Base-by-base conservation (phyloP, 2,113 vertebrate genomes). In the Sigmodon hispidus region DNA sequence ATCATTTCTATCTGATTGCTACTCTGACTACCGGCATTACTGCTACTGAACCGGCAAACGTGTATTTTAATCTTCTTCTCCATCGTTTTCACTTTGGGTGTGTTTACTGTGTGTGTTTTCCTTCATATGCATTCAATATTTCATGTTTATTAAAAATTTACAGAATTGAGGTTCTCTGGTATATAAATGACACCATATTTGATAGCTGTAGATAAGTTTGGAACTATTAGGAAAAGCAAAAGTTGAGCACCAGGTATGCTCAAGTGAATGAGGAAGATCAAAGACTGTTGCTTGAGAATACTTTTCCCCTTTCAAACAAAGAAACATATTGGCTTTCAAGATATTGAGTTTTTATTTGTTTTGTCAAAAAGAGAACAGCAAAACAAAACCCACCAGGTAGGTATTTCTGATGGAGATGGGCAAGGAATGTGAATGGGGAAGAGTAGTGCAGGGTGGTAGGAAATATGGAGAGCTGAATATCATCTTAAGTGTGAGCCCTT, bases 361-460 rank as follows among this genome's bases (percentile, higher is more conserved):
- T n/a, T n/a, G n/a, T n/a, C 65, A 67, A 26, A 43, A 76, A 45
- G n/a, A 61, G 40, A 15, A 31, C 43, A 85, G 29, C 6, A 16
- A 70, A 70, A 17, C 45, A 69, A 19, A n/a, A 43, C 11, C 57
- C 83, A 31, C 45, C n/a, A n/a, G n/a, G n/a, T n/a, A 72, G 96
- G 59, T 91, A 92, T 81, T 86, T 80, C 83, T 95, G 73, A 40
- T 90, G 69, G 79, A 93, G 52, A 91, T 69, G 93, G 34, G 90
- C 52, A 85, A 93, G 69, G 87, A 94, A 93, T 98, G 93, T 93
- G 96, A 57, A 86, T 48, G 84, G 89, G 94, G 87, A 95, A 81
- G 92, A 93, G 67, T 50, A 59, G 21, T 75, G 61, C 67, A 73
- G 94, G 92, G 92, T 87, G 96, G 57, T 93, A 93, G 96, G 95